These are phyloP conservation scores for Artemia sinica DNA, from an alignment of 2,888 invertebrate genomes.

Conservation along the genomic window DNA sequence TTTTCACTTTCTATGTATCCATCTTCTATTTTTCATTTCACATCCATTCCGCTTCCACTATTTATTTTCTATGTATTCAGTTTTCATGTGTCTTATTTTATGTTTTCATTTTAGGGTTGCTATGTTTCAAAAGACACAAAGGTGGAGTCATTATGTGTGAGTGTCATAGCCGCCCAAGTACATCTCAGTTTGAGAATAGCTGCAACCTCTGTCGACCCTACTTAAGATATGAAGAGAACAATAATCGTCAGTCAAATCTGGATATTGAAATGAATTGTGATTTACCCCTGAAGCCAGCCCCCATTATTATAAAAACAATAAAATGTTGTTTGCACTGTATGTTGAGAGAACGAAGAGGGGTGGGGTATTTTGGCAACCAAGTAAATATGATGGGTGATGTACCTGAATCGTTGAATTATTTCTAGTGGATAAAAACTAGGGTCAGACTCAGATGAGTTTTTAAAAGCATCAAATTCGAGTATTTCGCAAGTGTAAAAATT, in stretches of 20 bases:
- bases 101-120: too few species aligned
- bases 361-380: slow-evolving; percentile 24
- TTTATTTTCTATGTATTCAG: too few species aligned
- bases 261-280: slow-evolving; percentile 8
- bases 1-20: too few species aligned
- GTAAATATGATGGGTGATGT: slow-evolving; percentile 21
- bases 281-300: slow-evolving; percentile 41
- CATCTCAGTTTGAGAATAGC: neutral
- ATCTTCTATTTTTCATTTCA: too few species aligned
- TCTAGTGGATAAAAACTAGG: too few species aligned
- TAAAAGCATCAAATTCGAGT: too few species aligned
- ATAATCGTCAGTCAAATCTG: neutral
- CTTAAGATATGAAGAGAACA: neutral
- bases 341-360: slow-evolving; percentile 55
- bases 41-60: too few species aligned
- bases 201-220: slow-evolving; percentile 7
- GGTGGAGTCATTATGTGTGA: neutral
- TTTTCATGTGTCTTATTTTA: too few species aligned
- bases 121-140: too few species aligned
- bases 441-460: too few species aligned
- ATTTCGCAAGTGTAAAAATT: too few species aligned
- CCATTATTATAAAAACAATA: slow-evolving; percentile 67
- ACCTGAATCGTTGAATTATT: too few species aligned
- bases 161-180: slow-evolving; percentile 8
- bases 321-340: slow-evolving; percentile 66